Evolutionary conservation across 2,113 vertebrate genomes (phyloP), one percentile per base, ranked within the genome.

Genomic region (Varanus salvator): DNA sequence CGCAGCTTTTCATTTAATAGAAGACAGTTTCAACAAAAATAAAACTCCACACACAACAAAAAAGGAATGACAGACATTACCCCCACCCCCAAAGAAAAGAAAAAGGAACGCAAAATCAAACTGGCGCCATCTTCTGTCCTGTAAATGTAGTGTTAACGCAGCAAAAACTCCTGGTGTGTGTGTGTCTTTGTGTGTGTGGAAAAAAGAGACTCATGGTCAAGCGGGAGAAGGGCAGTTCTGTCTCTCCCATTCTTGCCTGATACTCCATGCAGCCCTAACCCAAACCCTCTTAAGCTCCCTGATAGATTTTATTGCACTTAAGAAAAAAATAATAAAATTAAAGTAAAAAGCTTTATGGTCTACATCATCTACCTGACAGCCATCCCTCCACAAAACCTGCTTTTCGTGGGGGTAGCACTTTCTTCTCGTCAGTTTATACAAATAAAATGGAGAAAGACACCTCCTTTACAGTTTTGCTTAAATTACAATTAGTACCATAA

Each of bases 261-360:
- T 68, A 48, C 48, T 82, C 91, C 78, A 44, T 15, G 87, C 84
- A 84, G 71, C 78, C 64, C 89, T 69, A 75, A 77, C 86, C 38
- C 38, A 3, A 44, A 66, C 90, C 88, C 72, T 75, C 27, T 92
- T 85, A 89, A 88, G 92, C 93, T 96, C 96, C 97, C 96, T 96
- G 95, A 97, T 92, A 93, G 92, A 94, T 95, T 90, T 95, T 96
- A 97, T 97, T 97, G 97, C 97, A 97, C 97, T 96, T 96, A 87
- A 95, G 92, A 94, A 89, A 92, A 92, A 87, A 92, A 34, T 38
- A 72, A 88, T 80, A 60, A 87, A 50, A 84, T 84, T 31, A 83
- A 89, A 88, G 85, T 80, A 69, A 78, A 94, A 94, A 93, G 94
- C 91, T 93, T 19, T 93, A 71, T 60, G 84, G 90, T 92, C 86